Base-by-base conservation (phyloP, 2,113 vertebrate genomes). In the Psammodynastes pulverulentus region DNA sequence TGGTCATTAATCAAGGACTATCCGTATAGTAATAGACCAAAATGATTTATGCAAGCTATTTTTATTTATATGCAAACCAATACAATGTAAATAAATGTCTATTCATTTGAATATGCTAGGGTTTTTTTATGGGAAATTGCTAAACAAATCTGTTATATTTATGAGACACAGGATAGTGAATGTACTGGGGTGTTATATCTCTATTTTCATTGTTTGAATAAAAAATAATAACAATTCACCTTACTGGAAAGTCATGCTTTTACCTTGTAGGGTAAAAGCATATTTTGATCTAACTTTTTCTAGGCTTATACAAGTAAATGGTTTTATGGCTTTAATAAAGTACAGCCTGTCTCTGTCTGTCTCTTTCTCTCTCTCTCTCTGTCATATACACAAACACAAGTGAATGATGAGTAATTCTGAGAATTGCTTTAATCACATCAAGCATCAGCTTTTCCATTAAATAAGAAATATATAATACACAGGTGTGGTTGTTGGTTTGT, bases 361-460 rank as follows among this genome's bases (percentile, higher is more conserved):
- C 23, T 56, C 1, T 49, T 9, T 49, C 9, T 48, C 52, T 53
- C 52, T 19, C 53, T 54, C 53, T 54, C 53, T 54, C 4, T 10
- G 2, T 26, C 56, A 58, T 26, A 62, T 4, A n/a, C 58, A n/a
- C 26, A 62, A 56, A 56, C 23, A 56, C 23, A 62, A 29, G 12
- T n/a, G 26, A 13, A 67, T 13, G 46, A 67, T 87, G 58, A 88
- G 34, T 84, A 54, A 90, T 54, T 48, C 23, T 45, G 48, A 52
- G 17, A 1, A 54, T 92, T 72, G 49, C 46, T 23, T 13, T 29
- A 26, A 34, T 89, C 24, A 24, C 21, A 51, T 51, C 29, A 79
- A 46, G 26, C 9, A 4, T 87, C 39, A 79, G 67, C 91, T n/a
- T 26, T 94, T 8, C 48, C 46, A 89, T 92, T 92, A 93, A 43